Percentiles rank a stretch among this genome's conserved stretches.
phyloP scores from a whole-genome alignment of 2,113 vertebrate genomes.

The Calonectris borealis region DNA sequence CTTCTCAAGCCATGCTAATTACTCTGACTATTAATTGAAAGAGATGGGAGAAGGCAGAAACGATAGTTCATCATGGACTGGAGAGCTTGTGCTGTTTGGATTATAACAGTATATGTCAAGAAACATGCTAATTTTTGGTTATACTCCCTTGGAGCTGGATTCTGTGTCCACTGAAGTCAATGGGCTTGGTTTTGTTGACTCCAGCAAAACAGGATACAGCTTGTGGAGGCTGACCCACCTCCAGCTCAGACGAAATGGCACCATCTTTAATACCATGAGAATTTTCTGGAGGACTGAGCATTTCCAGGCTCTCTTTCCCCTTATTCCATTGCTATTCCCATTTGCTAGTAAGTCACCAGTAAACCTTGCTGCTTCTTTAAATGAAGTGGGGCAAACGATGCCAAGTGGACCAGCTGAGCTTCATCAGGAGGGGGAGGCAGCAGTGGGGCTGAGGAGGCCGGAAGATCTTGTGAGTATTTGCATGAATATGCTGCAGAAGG shows the following conservation, averaged over 20 bases:
- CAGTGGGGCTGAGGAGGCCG: not conserved
- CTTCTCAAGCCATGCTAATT: not conserved
- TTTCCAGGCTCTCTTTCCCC: not conserved
- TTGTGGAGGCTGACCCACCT: not conserved
- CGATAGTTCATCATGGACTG: not conserved
- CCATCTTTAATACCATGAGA: not conserved
- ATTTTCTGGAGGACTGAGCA: not conserved
- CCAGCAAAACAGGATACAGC: not conserved
- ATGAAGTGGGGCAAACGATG: not conserved
- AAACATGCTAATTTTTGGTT: not conserved
- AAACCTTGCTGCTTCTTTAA: not conserved
- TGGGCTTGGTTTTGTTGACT: not conserved
- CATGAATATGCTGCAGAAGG: not conserved
- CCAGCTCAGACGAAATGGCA: not conserved
- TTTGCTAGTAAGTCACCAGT: not conserved
- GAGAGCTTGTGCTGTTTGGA: not conserved
- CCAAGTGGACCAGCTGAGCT: not conserved
- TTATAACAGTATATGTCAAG: not conserved
- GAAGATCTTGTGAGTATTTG: not conserved
- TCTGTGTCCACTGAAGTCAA: not conserved
- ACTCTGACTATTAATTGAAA: not conserved
- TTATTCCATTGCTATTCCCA: not conserved
- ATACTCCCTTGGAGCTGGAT: not conserved
- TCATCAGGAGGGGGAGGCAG: not conserved
- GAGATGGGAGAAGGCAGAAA: not conserved